A percentile compares a stretch with the other conserved stretches of the same genome.
These are phyloP conservation scores for Watsonalla cultraria DNA, from an alignment of 2,888 invertebrate species.

Conservation along the genomic window DNA sequence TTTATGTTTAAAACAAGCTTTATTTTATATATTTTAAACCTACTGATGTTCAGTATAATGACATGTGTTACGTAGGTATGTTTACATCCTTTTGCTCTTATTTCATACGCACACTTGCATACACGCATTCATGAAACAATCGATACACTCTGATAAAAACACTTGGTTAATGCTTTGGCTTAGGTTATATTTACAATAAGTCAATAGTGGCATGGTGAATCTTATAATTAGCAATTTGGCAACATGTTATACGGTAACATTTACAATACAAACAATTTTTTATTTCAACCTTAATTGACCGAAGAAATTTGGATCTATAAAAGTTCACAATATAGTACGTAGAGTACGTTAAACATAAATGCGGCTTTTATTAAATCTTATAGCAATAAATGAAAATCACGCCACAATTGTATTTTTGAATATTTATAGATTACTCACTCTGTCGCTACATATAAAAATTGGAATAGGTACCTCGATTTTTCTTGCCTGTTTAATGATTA, in stretches of 20 bases:
- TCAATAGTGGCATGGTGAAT: slow-evolving; percentile 50
- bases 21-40: slow-evolving; percentile 55
- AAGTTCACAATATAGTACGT: slow-evolving; percentile 11
- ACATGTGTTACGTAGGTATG: slow-evolving; percentile 49
- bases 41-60: slow-evolving; percentile 54
- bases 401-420: too few relatives aligned
- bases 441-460: too few relatives aligned
- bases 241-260: slow-evolving; percentile 67
- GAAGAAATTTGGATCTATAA: slow-evolving; percentile 44
- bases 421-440: too few relatives aligned
- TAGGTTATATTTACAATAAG: slow-evolving; percentile 70
- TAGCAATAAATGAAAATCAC: neutral
- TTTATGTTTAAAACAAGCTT: slow-evolving; percentile 71
- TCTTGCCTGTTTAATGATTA: too few relatives aligned
- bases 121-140: slow-evolving; percentile 37
- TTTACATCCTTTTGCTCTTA: slow-evolving; percentile 37
- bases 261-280: slow-evolving; percentile 50
- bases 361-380: neutral
- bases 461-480: too few relatives aligned
- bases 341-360: neutral
- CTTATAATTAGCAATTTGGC: slow-evolving; percentile 72
- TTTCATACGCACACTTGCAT: slow-evolving; percentile 28
- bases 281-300: slow-evolving; percentile 65
- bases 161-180: slow-evolving; percentile 53
- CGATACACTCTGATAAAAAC: slow-evolving; percentile 59